Evolutionary conservation across 1,140 invertebrate genomes (phyloP).

Genomic region (Doryteuthis pealeii): DNA sequence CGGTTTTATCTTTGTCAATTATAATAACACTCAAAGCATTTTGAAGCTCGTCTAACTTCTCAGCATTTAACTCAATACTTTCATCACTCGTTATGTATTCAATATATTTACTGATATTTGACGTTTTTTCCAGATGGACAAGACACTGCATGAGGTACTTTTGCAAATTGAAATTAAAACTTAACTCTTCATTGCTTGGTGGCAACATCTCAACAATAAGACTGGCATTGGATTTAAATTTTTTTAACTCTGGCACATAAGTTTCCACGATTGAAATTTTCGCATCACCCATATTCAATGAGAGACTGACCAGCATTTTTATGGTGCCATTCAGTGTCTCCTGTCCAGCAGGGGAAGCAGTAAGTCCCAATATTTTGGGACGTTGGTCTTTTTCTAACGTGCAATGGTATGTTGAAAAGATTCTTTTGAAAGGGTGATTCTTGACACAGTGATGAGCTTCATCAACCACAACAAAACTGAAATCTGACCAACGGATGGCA

Average conservation of each 20-base stretch:
- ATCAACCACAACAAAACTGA: constrained; percentile 50
- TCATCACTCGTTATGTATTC: not conserved
- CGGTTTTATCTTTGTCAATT: not conserved
- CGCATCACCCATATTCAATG: constrained; percentile 38
- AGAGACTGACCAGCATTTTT: constrained; percentile 38
- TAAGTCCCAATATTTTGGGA: constrained; percentile 50
- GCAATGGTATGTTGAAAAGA: constrained; percentile 32
- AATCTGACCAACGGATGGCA: constrained; percentile 46
- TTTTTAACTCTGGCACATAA: constrained; percentile 22
- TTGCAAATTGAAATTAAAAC: not conserved
- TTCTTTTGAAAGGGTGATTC: constrained; percentile 43
- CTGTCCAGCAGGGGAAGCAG: constrained; percentile 53
- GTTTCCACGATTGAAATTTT: constrained; percentile 39
- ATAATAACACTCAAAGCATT: not conserved
- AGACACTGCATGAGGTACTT: not conserved
- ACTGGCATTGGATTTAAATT: constrained; percentile 41
- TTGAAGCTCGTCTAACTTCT: not conserved
- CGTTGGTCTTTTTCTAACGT: constrained; percentile 10
- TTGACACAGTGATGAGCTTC: constrained; percentile 54
- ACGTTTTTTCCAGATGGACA: not conserved
- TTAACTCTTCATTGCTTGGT: not conserved
- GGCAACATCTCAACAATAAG: constrained; percentile 12
- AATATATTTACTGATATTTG: not conserved
- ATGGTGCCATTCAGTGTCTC: constrained; percentile 35
- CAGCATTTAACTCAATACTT: not conserved